Base-by-base conservation (phyloP, 2,113 vertebrate species). In the Sprattus sprattus region DNA sequence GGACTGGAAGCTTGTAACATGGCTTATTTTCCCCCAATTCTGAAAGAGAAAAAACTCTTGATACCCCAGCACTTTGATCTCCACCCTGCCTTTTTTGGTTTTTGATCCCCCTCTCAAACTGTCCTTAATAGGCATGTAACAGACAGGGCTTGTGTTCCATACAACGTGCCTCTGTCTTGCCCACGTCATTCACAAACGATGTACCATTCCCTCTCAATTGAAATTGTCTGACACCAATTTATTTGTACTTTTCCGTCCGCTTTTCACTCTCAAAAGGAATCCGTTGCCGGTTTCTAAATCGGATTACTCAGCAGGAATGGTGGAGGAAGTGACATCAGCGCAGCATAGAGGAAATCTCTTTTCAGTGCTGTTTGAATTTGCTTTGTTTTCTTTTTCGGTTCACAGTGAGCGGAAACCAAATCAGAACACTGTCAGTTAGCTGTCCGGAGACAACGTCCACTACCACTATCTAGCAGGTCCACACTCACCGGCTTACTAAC, bases 21-120 rank as follows among this genome's bases (percentile, higher is more conserved):
- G 45, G 11, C 82, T 84, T 39, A 39, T 39, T 39, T 39, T 39
- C 84, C 86, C 82, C 46, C 67, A 46, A 39, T 87, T 89, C 87
- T 82, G 28, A n/a, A 13, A 13, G 28, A 78, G 28, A 39, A 5
- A 78, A 84, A 57, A 85, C 50, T 78, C 64, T 67, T 28, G n/a
- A 67, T 28, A 28, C 71, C 28, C 7, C 45, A 18, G 39, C 0
- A 54, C 87, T 90, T 91, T 91, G 85, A 89, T 89, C 88, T 88
- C 57, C 15, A 32, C 85, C 81, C 49, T 45, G 47, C 52, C 32
- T 80, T 46, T 47, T 85, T 84, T 85, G 75, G 8, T 39, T 81
- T 90, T 89, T 87, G 84, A 87, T 88, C 85, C 83, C 60, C 57
- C 45, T 45, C 47, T 47, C 83, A 81, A 86, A 57, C 71, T 85